Base-by-base conservation (phyloP, 2,797 vertebrate species). In the Onychomys torridus region DNA sequence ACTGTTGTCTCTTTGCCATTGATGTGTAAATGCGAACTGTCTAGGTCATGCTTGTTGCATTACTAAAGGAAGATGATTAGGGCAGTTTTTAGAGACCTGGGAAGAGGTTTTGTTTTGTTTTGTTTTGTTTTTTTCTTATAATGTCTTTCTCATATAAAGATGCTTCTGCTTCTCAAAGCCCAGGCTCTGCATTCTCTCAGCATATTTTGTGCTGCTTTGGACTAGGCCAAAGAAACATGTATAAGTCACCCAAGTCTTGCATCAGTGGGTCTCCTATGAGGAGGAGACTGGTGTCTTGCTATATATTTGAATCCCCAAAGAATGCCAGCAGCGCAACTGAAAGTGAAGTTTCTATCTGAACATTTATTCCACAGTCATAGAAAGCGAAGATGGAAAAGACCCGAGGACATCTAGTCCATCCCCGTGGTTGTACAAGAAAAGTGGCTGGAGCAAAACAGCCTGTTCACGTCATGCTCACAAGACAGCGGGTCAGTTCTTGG, bases 311-410 rank as follows among this genome's bases (percentile, higher is more conserved):
- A 61, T 93, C 29, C 57, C 93, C 96, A 86, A 77, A 94, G 90
- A 96, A 96, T 79, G 75, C 67, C 91, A 90, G 67, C 57, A 93
- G 57, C 57, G 89, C 82, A 75, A 40, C 11, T 1, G 11, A 71
- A 81, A 93, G 69, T 79, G 46, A 96, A 94, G 94, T 98, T 98
- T 98, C 95, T 97, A 65, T 96, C 96, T 92, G 97, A 98, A 97
- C 97, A 96, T 98, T 98, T 98, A 98, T 98, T 98, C 95, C 97
- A 97, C 96, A 97, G 95, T 97, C 93, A 97, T 98, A 98, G 97
- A 98, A 98, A 98, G 91, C 76, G 94, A 98, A 96, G 97, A 97
- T 97, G 97, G 98, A 97, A 96, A 97, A 98, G 97, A 97, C 88
- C 61, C 73, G 94, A 95, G 96, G 96, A 95, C 96, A 93, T 96